Conservation (phyloP, 2,888 invertebrate genomes). For the Cecidostiba fungosa region DNA sequence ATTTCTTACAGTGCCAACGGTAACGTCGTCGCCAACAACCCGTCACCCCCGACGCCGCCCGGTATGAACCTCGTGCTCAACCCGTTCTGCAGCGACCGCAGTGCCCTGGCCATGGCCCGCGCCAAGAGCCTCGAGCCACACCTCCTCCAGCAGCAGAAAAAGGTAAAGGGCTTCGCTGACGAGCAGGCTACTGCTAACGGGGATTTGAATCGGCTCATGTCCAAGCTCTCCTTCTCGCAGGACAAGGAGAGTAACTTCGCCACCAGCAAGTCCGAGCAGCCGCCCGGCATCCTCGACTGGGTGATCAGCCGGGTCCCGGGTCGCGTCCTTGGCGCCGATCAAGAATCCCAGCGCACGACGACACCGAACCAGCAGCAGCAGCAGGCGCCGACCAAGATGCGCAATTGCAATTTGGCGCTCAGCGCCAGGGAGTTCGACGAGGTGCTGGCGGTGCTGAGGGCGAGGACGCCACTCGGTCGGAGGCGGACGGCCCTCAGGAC, state of each 20-base stretch:
- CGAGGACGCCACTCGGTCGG: slow-evolving; percentile 74
- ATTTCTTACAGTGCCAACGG: slow-evolving; percentile 52
- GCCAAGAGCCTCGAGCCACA: not conserved
- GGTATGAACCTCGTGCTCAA: slow-evolving; percentile 58
- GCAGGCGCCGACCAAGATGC: slow-evolving; percentile 16
- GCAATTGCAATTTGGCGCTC: slow-evolving; percentile 78
- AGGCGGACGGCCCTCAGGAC: slow-evolving; percentile 64
- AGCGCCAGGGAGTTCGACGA: slow-evolving; percentile 79
- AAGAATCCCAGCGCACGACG: not conserved
- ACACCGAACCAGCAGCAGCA: not conserved
- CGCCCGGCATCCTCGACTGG: slow-evolving; percentile 57
- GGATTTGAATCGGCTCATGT: slow-evolving; percentile 42
- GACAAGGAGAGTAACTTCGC: slow-evolving; percentile 17
- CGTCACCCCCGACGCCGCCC: not conserved
- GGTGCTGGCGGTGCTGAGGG: slow-evolving; percentile 78
- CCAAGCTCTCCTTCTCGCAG: slow-evolving; percentile 56
- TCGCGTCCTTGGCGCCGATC: slow-evolving; percentile 55
- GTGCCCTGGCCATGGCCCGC: not conserved
- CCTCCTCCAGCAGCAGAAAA: slow-evolving; percentile 27
- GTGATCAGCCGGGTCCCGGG: slow-evolving; percentile 46
- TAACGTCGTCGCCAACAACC: not conserved
- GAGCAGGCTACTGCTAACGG: not conserved
- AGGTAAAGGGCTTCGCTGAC: slow-evolving; percentile 31
- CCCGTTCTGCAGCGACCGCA: slow-evolving; percentile 49
- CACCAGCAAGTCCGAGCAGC: slow-evolving; percentile 12